Evolutionary conservation across 1,140 invertebrate genomes (phyloP).

Genomic region (Pinna nobilis): DNA sequence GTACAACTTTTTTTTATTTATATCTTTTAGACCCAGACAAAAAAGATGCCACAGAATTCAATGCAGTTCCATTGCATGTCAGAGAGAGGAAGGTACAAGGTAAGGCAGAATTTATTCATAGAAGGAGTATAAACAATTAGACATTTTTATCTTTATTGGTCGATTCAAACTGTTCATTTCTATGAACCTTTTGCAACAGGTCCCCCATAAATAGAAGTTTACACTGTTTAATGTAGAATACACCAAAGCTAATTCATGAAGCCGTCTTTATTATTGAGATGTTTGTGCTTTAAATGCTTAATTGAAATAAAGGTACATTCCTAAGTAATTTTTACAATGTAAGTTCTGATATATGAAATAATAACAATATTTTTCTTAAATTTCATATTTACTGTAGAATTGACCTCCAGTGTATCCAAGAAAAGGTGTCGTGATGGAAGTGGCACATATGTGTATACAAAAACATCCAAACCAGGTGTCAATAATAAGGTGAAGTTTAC

Average conservation of each 20-base stretch:
- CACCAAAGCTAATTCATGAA: no score
- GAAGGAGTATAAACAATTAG: no score
- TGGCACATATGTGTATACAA: conserved; percentile 10
- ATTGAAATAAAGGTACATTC: background rate
- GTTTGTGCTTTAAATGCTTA: no score
- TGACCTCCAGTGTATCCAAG: background rate
- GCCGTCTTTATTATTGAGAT: no score
- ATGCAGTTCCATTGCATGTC: conserved; percentile 60
- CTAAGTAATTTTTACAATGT: background rate
- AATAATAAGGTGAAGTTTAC: background rate
- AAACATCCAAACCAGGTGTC: conserved; percentile 1
- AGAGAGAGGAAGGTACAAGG: conserved; percentile 57
- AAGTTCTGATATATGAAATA: background rate
- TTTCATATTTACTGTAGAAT: background rate
- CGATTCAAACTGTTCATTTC: no score
- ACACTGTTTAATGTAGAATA: no score
- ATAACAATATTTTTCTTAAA: no score
- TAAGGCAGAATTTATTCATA: no score
- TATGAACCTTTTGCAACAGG: no score
- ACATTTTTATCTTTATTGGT: no score
- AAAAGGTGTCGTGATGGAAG: background rate
- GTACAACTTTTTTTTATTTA: background rate
- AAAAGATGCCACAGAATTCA: conserved; percentile 48
- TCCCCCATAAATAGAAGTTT: no score
- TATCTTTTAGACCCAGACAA: conserved; percentile 21